Percentiles rank a stretch among this genome's conserved stretches.
These are phyloP conservation scores for Panthera uncia DNA, from an alignment of 2,113 vertebrate genomes.

Conservation along the genomic window DNA sequence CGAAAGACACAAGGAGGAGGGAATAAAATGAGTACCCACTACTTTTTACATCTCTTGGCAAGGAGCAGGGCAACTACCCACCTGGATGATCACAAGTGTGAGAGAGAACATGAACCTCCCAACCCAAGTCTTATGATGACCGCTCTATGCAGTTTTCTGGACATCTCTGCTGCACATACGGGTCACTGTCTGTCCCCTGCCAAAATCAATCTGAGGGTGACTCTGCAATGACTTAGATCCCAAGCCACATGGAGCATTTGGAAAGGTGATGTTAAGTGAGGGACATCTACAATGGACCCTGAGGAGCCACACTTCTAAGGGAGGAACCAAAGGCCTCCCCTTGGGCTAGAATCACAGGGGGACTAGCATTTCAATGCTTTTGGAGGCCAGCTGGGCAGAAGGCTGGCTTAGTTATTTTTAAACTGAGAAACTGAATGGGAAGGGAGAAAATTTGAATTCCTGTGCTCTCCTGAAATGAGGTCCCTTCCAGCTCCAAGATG, in stretches of 20 bases:
- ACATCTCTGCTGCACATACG: background rate
- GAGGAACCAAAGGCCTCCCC: background rate
- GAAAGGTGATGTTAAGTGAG: background rate
- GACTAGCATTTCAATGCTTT: slow-evolving; percentile 14
- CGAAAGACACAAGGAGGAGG: background rate
- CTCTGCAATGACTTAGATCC: background rate
- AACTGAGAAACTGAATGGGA: slow-evolving; percentile 53
- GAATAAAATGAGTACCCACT: background rate
- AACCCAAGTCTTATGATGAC: background rate
- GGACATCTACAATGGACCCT: background rate
- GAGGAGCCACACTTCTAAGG: background rate
- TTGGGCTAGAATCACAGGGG: background rate
- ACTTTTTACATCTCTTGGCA: background rate
- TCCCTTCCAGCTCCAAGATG: slow-evolving; percentile 55
- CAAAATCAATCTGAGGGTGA: background rate
- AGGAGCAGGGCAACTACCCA: background rate
- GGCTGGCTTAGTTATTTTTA: slow-evolving; percentile 50
- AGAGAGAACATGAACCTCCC: background rate
- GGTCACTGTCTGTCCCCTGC: background rate
- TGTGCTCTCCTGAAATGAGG: slow-evolving; percentile 41
- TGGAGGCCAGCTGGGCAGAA: slow-evolving; percentile 39
- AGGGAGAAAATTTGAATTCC: slow-evolving; percentile 40
- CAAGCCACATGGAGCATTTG: background rate
- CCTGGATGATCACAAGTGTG: background rate
- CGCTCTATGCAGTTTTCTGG: background rate